These are phyloP conservation scores for honey bee (Apis mellifera) DNA, from an alignment of 1,140 invertebrate genomes.

Conservation along the genomic window Amel_HAv3.1 CM009937.2:786001-786500, in stretches of 20 bases:
- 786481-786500: background rate
- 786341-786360: no score
- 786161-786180: constrained; percentile 44
- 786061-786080: background rate
- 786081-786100: constrained; percentile 20
- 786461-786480: no score
- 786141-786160: constrained; percentile 25
- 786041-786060: constrained; percentile 16
- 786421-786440: no score
- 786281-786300: background rate
- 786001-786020: background rate
- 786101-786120: constrained; percentile 46
- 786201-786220: background rate
- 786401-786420: no score
- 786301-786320: no score
- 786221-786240: constrained; percentile 13
- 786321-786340: no score
- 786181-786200: constrained; percentile 44
- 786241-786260: background rate
- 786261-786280: no score
- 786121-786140: constrained; percentile 50
- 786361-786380: no score
- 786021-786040: background rate
- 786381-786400: no score
- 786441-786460: no score